Evolutionary conservation across 2,888 invertebrate genomes (phyloP), one percentile per base, ranked within the genome.

Genomic region (Phaonia tiefii): DNA sequence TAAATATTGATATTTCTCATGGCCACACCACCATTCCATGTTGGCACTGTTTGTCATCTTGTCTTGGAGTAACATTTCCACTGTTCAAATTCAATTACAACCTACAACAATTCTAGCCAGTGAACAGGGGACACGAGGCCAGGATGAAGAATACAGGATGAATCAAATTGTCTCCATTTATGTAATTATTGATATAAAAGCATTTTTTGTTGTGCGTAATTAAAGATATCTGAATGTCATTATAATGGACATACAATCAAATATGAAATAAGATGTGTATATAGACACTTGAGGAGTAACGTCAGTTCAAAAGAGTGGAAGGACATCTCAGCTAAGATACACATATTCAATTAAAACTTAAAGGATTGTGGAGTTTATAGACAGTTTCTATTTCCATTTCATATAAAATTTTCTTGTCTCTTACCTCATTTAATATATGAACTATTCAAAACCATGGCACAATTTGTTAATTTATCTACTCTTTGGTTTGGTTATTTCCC

Each of bases 141-240:
- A 25, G 25, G 54, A 54, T 22, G n/a, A n/a, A n/a, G n/a, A n/a
- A 25, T 22, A 22, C 13, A 11, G 54, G 54, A 54, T 22, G 49
- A 49, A 49, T 49, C 49, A 49, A 49, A 49, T 49, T 49, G 54
- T 25, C 25, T 54, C 25, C 54, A 54, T 22, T 54, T 22, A 54
- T 54, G 54, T 54, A 54, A 54, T 54, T 54, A 54, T 54, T 54
- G 54, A 25, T 10, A 25, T 54, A 54, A 54, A 54, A 54, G 54
- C 54, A 22, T 54, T 54, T 44, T 22, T 13, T 25, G 22, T 8
- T 5, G 31, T 31, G 31, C 31, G 8, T 25, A 54, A 54, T 54
- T 54, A 54, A 54, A 22, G 54, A 54, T 13, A 54, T 54, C 54
- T 54, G 22, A 25, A 54, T 54, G 22, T 54, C 25, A 25, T 54